Evolutionary conservation across 2,888 invertebrate genomes (phyloP), one percentile per base, ranked within the genome.

Genomic region (Ophion obscuratus): DNA sequence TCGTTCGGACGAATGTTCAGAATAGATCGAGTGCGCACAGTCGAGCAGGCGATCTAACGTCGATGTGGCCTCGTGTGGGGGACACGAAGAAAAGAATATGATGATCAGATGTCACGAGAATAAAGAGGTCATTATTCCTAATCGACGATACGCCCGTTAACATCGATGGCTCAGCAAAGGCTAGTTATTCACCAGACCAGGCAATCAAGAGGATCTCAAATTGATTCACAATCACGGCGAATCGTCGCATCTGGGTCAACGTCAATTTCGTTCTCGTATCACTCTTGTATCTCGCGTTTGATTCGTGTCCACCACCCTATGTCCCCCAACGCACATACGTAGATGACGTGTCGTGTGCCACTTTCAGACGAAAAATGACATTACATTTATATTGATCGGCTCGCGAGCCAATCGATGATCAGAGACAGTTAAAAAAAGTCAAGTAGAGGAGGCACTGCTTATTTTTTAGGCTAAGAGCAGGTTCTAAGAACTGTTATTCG

Each of bases 201-300:
- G 76, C 40, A 84, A 87, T 64, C 62, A 77, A 88, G 87, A 91
- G 90, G 89, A 89, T 87, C 78, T 88, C 81, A 88, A 91, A 92
- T 92, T 91, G 91, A 91, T 92, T 91, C 90, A 88, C 89, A 91
- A 91, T 91, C 87, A 84, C 73, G 88, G 87, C 74, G 86, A 90
- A 89, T 89, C 64, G 76, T 84, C 86, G 81, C 77, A 92, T 90
- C 88, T 90, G 87, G 91, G 91, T 87, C 91, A 89, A 85, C 84
- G 71, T 85, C 84, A 77, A 75, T 76, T 67, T 70, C 11, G 64
- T 47, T 68, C 76, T 53, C 73, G 36, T 62, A 68, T 75, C 53
- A 68, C 27, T 44, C 40, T 71, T 24, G 44, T 27, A 59, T 27
- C 68, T n/a, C 77, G 64, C 31, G 57, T 31, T 68, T 62, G 61